phyloP scores from a whole-genome alignment of 2,888 invertebrate genomes.

The Gastrophysa polygoni region DNA sequence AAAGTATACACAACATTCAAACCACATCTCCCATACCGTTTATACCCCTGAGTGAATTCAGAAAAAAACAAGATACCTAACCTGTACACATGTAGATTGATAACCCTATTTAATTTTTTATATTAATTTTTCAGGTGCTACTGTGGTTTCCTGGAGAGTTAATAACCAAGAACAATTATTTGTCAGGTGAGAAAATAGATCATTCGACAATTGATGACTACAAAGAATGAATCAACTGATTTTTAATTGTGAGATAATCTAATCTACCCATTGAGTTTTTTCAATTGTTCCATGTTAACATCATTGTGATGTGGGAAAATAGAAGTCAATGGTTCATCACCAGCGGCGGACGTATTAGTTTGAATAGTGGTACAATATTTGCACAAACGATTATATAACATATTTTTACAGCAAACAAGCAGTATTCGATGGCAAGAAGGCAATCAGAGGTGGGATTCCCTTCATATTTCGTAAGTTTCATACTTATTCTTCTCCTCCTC shows the following conservation, averaged over 20 bases:
- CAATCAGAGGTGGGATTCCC: conserved; percentile 95
- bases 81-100: conserved; percentile 37
- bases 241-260: too few species aligned
- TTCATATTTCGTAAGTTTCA: conserved; percentile 92
- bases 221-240: too few species aligned
- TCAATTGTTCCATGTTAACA: not conserved
- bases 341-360: not conserved
- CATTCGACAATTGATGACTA: conserved; percentile 38
- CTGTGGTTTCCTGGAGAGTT: conserved; percentile 95
- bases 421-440: conserved; percentile 94
- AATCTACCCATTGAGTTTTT: not conserved
- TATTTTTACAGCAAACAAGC: conserved; percentile 82
- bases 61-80: conserved; percentile 48
- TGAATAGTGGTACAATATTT: not conserved
- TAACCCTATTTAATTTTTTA: conserved; percentile 27
- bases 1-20: not conserved
- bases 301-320: not conserved
- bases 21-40: too few species aligned
- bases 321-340: not conserved
- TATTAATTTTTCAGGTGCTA: conserved; percentile 75
- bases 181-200: conserved; percentile 75
- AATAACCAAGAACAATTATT: conserved; percentile 96
- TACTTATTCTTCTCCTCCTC: not conserved
- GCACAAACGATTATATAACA: too few species aligned
- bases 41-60: too few species aligned